Evolutionary conservation across 2,888 invertebrate genomes (phyloP).

Genomic region (Merodon equestris): DNA sequence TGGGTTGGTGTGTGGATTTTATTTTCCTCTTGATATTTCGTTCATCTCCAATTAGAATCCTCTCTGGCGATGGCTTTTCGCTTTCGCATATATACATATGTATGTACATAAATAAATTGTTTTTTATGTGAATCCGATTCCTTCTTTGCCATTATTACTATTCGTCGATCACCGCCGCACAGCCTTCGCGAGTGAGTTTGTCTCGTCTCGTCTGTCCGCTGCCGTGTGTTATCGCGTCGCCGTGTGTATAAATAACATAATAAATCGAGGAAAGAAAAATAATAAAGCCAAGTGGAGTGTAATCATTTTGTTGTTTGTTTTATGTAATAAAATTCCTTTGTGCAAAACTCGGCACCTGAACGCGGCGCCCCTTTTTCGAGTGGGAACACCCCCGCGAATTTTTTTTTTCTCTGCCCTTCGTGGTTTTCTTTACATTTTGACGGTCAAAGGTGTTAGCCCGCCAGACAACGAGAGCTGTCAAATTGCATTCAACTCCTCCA

Average conservation of each 20-base stretch:
- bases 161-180: neutral
- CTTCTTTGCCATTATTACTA: too few species aligned
- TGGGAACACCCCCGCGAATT: conserved; percentile 17
- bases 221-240: conserved; percentile 38
- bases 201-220: conserved; percentile 51
- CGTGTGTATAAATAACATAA: conserved; percentile 56
- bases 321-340: conserved; percentile 54
- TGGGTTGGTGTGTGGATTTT: conserved; percentile 22
- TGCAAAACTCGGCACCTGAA: conserved; percentile 30
- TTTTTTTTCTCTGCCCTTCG: neutral
- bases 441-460: conserved; percentile 32
- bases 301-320: conserved; percentile 17
- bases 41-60: conserved; percentile 67
- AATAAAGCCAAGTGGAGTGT: too few species aligned
- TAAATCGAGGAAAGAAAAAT: conserved; percentile 44
- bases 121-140: conserved; percentile 1
- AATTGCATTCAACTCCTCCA: conserved; percentile 3
- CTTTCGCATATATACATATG: too few species aligned
- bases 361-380: conserved; percentile 4
- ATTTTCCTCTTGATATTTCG: conserved; percentile 11
- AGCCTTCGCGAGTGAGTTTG: conserved; percentile 50
- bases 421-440: conserved; percentile 14
- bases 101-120: too few species aligned
- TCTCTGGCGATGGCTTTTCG: conserved; percentile 58
- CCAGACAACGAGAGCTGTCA: conserved; percentile 60